These are phyloP conservation scores for Tachyglossus aculeatus DNA, from an alignment of 2,797 vertebrate genomes.

Conservation along the genomic window DNA sequence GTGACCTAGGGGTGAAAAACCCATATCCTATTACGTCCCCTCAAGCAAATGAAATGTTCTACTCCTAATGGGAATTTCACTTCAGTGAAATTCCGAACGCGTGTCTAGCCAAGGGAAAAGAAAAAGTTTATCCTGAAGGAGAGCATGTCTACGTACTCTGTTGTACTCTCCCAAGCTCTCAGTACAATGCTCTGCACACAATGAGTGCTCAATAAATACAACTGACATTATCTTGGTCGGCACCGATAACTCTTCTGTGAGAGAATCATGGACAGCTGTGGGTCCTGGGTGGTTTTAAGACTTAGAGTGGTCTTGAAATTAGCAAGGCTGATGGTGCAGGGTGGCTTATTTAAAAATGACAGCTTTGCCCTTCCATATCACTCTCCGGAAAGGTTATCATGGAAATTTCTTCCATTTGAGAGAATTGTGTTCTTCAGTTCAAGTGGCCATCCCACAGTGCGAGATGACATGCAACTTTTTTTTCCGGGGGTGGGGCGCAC, in stretches of 20 bases:
- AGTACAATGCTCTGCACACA: too few relatives aligned
- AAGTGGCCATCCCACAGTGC: constrained; percentile 75
- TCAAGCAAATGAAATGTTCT: neutral
- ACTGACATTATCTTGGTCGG: constrained; percentile 18
- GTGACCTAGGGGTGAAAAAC: neutral
- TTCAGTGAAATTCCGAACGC: neutral
- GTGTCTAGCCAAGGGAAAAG: too few relatives aligned
- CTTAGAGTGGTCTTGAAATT: constrained; percentile 65
- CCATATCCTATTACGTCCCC: neutral
- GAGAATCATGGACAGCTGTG: too few relatives aligned
- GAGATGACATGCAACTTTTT: constrained; percentile 64
- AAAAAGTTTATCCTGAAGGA: too few relatives aligned
- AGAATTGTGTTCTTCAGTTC: constrained; percentile 71
- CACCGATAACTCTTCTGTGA: constrained; percentile 56
- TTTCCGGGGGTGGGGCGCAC: constrained; percentile 47
- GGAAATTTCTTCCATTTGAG: constrained; percentile 68
- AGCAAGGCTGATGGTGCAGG: constrained; percentile 67
- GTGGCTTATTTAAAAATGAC: constrained; percentile 68
- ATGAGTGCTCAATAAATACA: too few relatives aligned
- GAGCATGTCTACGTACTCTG: too few relatives aligned
- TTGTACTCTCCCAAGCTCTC: too few relatives aligned
- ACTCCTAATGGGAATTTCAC: neutral
- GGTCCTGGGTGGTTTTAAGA: constrained; percentile 54
- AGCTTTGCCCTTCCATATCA: constrained; percentile 68
- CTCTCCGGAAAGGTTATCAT: constrained; percentile 73